phyloP scores from a whole-genome alignment of 2,888 invertebrate species.

The Tiphia femorata region DNA sequence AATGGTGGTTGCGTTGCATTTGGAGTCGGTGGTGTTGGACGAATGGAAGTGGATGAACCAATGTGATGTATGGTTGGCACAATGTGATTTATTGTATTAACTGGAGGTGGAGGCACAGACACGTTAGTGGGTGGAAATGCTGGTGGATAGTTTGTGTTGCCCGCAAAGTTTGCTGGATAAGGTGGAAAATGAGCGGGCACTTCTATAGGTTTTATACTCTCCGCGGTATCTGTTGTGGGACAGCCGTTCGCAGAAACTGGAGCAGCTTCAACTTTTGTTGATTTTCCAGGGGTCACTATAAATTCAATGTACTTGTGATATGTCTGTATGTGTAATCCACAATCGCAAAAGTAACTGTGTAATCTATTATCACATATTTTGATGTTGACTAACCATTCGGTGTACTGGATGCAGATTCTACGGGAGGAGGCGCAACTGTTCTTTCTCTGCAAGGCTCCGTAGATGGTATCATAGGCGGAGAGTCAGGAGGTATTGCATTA shows the following conservation, averaged over 20 bases:
- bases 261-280: slow-evolving; percentile 54
- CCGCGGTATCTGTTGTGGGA: slow-evolving; percentile 51
- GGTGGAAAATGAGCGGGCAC: slow-evolving; percentile 57
- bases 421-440: slow-evolving; percentile 43
- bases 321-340: neutral
- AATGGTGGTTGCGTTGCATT: slow-evolving; percentile 45
- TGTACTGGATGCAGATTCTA: slow-evolving; percentile 57
- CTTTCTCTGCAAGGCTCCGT: slow-evolving; percentile 58
- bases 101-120: slow-evolving; percentile 62
- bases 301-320: slow-evolving; percentile 1
- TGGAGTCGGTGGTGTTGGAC: slow-evolving; percentile 51
- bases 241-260: slow-evolving; percentile 60
- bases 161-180: slow-evolving; percentile 56
- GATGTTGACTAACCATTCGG: slow-evolving; percentile 54
- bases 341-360: neutral
- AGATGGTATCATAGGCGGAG: slow-evolving; percentile 76
- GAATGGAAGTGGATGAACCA: slow-evolving; percentile 46
- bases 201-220: slow-evolving; percentile 58
- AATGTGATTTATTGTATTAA: slow-evolving; percentile 62
- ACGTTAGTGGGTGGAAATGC: slow-evolving; percentile 65
- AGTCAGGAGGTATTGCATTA: slow-evolving; percentile 73
- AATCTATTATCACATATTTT: neutral
- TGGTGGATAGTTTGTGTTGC: slow-evolving; percentile 57
- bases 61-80: slow-evolving; percentile 57
- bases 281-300: slow-evolving; percentile 54